Conservation (phyloP, 1,140 invertebrate genomes). For the Asbolus verrucosus region DNA sequence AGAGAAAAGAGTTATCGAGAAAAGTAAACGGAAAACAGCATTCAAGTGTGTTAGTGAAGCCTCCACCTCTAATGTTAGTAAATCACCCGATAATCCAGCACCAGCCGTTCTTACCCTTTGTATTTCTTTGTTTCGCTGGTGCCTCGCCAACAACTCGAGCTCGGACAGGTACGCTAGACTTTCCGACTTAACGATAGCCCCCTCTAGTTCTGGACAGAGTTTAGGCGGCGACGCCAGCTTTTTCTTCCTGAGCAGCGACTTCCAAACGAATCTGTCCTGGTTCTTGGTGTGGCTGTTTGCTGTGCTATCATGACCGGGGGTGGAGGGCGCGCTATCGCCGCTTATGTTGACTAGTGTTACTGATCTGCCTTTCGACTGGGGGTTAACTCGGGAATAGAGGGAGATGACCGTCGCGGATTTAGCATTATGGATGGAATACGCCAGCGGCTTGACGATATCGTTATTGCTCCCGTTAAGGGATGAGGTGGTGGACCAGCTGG, state of each 20-base stretch:
- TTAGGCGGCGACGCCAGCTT: slow-evolving; percentile 59
- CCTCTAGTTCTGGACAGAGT: slow-evolving; percentile 65
- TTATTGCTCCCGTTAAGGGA: slow-evolving; percentile 62
- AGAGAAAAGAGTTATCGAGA: no score
- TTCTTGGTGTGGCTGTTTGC: slow-evolving; percentile 3
- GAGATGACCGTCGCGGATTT: slow-evolving; percentile 63
- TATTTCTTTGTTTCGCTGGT: slow-evolving; percentile 65
- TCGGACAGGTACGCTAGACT: slow-evolving; percentile 66
- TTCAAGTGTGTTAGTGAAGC: slow-evolving; percentile 26
- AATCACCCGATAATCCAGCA: slow-evolving; percentile 18
- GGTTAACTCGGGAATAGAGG: slow-evolving; percentile 55
- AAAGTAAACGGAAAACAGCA: no score
- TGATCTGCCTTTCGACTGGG: slow-evolving; percentile 58
- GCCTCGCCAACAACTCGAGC: slow-evolving; percentile 65
- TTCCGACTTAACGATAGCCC: slow-evolving; percentile 67
- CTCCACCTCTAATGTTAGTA: slow-evolving; percentile 7
- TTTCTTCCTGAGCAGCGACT: slow-evolving; percentile 62
- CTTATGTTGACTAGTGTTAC: slow-evolving; percentile 63
- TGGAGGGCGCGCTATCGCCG: no score
- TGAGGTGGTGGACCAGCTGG: slow-evolving; percentile 63
- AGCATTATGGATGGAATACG: slow-evolving; percentile 63
- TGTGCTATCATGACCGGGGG: neutral
- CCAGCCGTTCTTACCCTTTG: slow-evolving; percentile 65
- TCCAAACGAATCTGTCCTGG: slow-evolving; percentile 55
- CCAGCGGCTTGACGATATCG: slow-evolving; percentile 59